Evolutionary conservation across 2,797 vertebrate genomes (phyloP), one percentile per base, ranked within the genome.

Genomic region (Spea hammondii): DNA sequence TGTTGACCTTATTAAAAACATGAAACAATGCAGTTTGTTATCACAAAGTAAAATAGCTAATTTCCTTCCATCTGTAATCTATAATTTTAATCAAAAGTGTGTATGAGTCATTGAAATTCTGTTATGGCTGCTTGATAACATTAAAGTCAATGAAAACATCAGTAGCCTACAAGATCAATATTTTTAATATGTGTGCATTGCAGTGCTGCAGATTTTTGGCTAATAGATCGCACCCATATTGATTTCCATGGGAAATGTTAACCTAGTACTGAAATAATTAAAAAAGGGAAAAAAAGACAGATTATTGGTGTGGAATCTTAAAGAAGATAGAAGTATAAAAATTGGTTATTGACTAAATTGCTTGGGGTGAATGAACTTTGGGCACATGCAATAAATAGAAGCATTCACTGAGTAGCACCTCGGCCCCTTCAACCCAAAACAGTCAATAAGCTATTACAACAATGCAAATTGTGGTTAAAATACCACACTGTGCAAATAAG

Each of bases 381-480:
- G 90, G 91, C 91, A 92, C 92, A 93, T 94, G 93, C 94, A 97
- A 96, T 97, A 96, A 96, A 95, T 84, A 85, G 86, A 91, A 93
- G 95, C 94, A 96, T 96, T 95, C 92, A 87, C 11, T 59, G 90
- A 93, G 87, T 91, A 93, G 90, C 86, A 89, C 87, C 44, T 91
- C 92, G 92, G 93, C 93, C 92, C 91, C 90, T 94, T 95, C 94
- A 95, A 95, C 93, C 91, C 92, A 92, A 94, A 94, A 91, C 92
- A 91, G 91, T 98, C 96, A 93, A 98, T 98, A 98, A 95, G 92
- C 94, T 95, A 96, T 97, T 98, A 98, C 93, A 96, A 94, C 93
- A 95, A 98, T 97, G 95, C 93, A 97, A 93, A 98, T 96, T 95
- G 92, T 93, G 93, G 90, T 91, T 88, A 94, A 81, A 95, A 95